Evolutionary conservation across 2,888 invertebrate genomes (phyloP).

Genomic region (Nezara viridula): DNA sequence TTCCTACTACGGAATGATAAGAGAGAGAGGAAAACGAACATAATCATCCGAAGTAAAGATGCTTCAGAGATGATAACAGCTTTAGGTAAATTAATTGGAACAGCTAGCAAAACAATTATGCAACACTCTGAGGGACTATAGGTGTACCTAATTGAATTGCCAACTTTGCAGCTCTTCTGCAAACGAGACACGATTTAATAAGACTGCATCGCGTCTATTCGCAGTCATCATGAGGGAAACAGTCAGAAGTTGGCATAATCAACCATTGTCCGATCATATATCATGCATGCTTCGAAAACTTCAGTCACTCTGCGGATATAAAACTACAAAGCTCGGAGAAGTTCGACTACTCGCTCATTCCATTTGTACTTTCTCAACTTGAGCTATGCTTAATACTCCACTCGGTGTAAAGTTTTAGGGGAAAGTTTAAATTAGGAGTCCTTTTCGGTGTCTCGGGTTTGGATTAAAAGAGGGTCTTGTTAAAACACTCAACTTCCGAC

Average conservation of each 20-base stretch:
- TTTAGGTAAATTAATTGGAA: neutral
- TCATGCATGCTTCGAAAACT: conserved; percentile 14
- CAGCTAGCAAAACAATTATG: neutral
- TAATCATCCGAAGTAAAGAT: too few species aligned
- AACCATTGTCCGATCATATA: neutral
- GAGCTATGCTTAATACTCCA: neutral
- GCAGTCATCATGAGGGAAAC: neutral
- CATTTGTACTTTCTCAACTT: neutral
- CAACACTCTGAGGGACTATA: neutral
- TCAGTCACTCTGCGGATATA: neutral
- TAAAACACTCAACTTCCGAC: neutral
- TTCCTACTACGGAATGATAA: too few species aligned
- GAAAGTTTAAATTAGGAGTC: neutral
- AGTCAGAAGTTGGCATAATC: too few species aligned
- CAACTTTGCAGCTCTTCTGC: neutral
- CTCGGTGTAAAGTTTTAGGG: neutral
- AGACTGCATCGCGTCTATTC: neutral
- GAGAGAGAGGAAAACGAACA: too few species aligned
- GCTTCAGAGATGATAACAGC: too few species aligned
- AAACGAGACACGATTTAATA: neutral
- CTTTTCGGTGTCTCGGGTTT: neutral
- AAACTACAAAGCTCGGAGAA: neutral
- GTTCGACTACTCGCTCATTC: neutral
- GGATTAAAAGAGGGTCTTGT: neutral
- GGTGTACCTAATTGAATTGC: neutral